Conservation (phyloP, 2,797 vertebrate genomes). For the Tapera naevia region DNA sequence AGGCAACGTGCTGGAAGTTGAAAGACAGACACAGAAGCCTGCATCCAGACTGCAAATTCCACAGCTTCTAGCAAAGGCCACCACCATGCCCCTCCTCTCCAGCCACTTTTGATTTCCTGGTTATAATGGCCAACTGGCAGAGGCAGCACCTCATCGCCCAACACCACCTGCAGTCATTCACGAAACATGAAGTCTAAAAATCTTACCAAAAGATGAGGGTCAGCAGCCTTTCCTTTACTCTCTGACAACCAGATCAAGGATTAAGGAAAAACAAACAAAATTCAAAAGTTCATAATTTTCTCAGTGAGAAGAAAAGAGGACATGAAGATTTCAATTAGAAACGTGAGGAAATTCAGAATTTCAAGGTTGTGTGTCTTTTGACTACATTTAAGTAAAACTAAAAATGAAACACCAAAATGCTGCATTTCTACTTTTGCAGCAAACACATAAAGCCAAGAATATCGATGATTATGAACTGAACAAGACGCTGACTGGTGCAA, state of each 20-base stretch:
- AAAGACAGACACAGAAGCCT: not conserved
- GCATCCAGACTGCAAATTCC: not conserved
- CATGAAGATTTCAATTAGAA: not conserved
- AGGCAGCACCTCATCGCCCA: not conserved
- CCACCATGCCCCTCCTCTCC: not conserved
- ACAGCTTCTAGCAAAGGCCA: not conserved
- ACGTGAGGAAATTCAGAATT: not conserved
- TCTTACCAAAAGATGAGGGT: not conserved
- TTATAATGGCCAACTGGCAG: not conserved
- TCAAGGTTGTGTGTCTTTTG: not conserved
- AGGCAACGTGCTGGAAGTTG: not conserved
- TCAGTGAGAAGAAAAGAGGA: not conserved
- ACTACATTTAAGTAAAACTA: not conserved
- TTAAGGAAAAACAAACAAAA: not conserved
- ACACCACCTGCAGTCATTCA: not conserved
- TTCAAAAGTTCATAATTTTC: not conserved
- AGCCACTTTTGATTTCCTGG: not conserved
- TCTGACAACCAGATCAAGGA: not conserved
- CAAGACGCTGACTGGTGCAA: fast-evolving
- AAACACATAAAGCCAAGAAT: not conserved
- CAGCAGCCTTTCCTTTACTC: not conserved
- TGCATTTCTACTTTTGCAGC: not conserved
- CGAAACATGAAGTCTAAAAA: not conserved
- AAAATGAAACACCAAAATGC: not conserved
- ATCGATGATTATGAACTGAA: not conserved